These are phyloP conservation scores for Palloptera scutellata DNA, from an alignment of 2,888 invertebrate genomes.

Conservation along the genomic window DNA sequence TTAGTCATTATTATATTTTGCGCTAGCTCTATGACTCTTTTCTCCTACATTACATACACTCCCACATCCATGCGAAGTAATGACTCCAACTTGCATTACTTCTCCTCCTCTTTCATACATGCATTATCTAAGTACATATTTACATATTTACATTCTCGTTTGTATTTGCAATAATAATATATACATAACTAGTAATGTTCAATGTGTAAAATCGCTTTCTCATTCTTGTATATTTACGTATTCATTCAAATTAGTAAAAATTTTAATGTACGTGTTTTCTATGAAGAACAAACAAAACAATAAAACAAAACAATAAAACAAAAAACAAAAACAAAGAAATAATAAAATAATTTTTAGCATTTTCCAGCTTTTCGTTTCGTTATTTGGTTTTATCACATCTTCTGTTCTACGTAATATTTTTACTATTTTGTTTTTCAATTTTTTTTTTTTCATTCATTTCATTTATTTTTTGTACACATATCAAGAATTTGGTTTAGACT, in stretches of 20 bases:
- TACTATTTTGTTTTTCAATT: too few species aligned
- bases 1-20: neutral
- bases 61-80: neutral
- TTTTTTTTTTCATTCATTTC: too few species aligned
- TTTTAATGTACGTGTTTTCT: neutral
- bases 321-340: too few species aligned
- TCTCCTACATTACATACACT: neutral
- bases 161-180: neutral
- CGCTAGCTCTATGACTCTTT: neutral
- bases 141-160: neutral
- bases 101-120: neutral
- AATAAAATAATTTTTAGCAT: too few species aligned
- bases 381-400: too few species aligned
- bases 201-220: constrained; percentile 1
- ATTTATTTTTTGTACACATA: constrained; percentile 4
- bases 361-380: too few species aligned
- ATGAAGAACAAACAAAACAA: too few species aligned
- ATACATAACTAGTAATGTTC: neutral
- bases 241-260: neutral
- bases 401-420: too few species aligned
- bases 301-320: too few species aligned
- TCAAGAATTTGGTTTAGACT: too few species aligned
- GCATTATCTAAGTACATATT: constrained; percentile 4
- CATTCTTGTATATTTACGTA: constrained; percentile 1
- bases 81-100: too few species aligned